Evolutionary conservation across 2,113 vertebrate genomes (phyloP), one percentile per base, ranked within the genome.

Genomic region (Todiramphus saurophagus): DNA sequence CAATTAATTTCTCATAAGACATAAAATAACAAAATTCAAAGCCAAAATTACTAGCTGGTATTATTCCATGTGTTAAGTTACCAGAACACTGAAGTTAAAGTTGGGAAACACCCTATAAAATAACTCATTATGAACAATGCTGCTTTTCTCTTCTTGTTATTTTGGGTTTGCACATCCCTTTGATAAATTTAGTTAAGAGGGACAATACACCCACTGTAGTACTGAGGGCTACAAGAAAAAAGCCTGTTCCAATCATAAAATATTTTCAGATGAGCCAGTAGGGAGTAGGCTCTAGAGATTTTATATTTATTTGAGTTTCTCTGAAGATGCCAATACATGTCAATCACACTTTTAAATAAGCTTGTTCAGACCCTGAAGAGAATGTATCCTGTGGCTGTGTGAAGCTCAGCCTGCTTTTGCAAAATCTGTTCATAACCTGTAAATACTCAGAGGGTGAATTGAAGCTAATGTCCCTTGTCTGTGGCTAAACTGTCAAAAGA

Each of bases 41-140:
- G 95, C 95, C 94, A 96, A 94, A 92, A 94, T 97, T 95, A 84
- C 97, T 96, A 89, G 68, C 86, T 90, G 76, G 84, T 97, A 93
- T 93, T 96, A 94, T 97, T 96, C 41, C 94, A 89, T 96, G 95
- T 96, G 96, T 96, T 96, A 87, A 95, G 89, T 96, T 96, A 94
- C 96, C 89, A 95, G 93, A 94, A 94, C 77, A 77, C 50, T 89
- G 83, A 95, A 96, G 81, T 27, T 94, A 46, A 96, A 93, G 70
- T 90, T 81, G 92, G 93, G 97, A 87, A 97, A 97, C 96, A 94
- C 96, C 96, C 94, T 94, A 87, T 96, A 96, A 97, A 97, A 97
- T 85, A 96, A 95, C 96, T 96, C 74, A 89, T 85, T 74, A 73
- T 83, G 96, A 97, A 96, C 94, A 96, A 91, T 92, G 39, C 83